These are phyloP conservation scores for Brachionus rubens DNA, from an alignment of 1,140 invertebrate genomes.

Conservation along the genomic window DNA sequence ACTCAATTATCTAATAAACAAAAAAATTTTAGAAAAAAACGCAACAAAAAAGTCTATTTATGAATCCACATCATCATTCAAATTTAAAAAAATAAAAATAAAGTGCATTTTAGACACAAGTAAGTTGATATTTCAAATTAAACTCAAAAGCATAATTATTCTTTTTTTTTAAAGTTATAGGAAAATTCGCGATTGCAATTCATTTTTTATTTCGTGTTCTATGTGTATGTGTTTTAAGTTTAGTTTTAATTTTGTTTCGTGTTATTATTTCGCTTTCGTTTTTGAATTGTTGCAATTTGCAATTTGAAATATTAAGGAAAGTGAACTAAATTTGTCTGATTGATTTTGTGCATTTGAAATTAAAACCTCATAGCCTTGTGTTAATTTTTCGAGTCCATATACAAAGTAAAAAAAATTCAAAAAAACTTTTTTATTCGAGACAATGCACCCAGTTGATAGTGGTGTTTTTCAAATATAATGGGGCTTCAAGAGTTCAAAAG, in stretches of 20 bases:
- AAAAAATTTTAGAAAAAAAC: not conserved
- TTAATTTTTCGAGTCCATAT: too few relatives aligned
- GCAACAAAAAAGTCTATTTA: not conserved
- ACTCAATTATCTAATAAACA: slow-evolving; percentile 5
- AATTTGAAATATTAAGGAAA: not conserved
- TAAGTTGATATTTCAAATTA: not conserved
- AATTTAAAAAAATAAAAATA: not conserved
- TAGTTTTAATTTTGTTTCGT: too few relatives aligned
- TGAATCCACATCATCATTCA: slow-evolving; percentile 43
- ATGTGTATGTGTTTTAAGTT: too few relatives aligned
- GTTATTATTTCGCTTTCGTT: not conserved
- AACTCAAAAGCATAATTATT: not conserved
- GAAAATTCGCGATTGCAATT: slow-evolving; percentile 36
- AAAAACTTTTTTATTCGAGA: too few relatives aligned
- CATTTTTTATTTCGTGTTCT: not conserved
- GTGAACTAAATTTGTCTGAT: not conserved
- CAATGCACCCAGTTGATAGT: too few relatives aligned
- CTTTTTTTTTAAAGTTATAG: not conserved
- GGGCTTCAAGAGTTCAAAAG: too few relatives aligned
- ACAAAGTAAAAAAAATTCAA: too few relatives aligned
- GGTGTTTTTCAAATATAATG: too few relatives aligned
- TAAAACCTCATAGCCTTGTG: too few relatives aligned
- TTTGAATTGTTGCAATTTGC: slow-evolving; percentile 7
- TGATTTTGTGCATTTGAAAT: too few relatives aligned
- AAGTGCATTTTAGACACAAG: not conserved